Base-by-base conservation (phyloP, 2,797 vertebrate species). In the Phalloptychus januarius region DNA sequence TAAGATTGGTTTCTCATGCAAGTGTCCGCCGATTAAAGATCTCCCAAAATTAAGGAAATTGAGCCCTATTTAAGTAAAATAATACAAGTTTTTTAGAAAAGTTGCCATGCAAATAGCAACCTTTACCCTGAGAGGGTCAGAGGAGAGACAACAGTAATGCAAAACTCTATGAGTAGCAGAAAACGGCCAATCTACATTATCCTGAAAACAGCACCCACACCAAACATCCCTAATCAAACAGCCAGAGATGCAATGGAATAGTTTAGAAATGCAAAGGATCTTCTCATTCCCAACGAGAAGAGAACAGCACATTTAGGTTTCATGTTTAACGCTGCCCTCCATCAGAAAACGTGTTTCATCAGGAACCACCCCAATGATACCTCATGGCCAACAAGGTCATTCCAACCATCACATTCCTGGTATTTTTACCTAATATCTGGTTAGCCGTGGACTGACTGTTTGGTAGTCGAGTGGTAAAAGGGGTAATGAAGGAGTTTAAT, bases 381-480 rank as follows among this genome's bases (percentile, higher is more conserved):
- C 79, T 54, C 48, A 78, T 82, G 71, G 75, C 72, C 72, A 86
- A 54, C 72, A 79, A 45, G 76, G 56, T 36, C 23, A 67, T 70
- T 85, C 83, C 77, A 85, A 85, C 78, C 81, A 81, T 73, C 74
- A 80, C 63, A 65, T 79, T 80, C 74, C 77, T 81, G 84, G 42
- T 58, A 38, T 1, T 31, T 54, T 18, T 20, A 7, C 7, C 5
- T 45, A 36, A 20, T 7, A 76, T 80, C 61, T 80, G 79, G 58
- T 75, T 83, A 87, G 85, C 77, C 76, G 79, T 69, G 74, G 82
- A 76, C 50, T 74, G 76, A 63, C 79, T 50, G 65, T 69, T 83
- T 63, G 7, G 45, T 54, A 58, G 82, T 69, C 13, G 23, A 38
- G 61, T 48, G 23, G 54, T 61, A 31, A 58, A 61, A 31, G 38